Base-by-base conservation (phyloP, 2,888 invertebrate species). In the Adelognathus sp. region DNA sequence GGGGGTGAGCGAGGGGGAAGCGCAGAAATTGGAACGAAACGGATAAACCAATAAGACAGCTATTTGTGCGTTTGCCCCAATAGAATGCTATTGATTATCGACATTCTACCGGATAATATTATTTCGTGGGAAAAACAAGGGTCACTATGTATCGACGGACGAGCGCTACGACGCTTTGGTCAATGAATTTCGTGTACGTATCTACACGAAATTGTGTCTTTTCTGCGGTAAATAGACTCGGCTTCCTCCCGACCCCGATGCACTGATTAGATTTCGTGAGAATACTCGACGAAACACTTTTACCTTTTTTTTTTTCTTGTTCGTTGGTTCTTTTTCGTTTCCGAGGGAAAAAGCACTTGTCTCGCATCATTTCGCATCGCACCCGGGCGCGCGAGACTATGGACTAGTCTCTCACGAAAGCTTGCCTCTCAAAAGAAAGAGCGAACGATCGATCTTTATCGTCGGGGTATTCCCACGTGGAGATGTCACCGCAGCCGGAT, bases 31-130 rank as follows among this genome's bases (percentile, higher is more conserved):
- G 78, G 69, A 81, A 60, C 41, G 83, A 84, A 82, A 79, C 82
- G 86, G 84, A 86, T 89, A 89, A 89, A 84, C 84, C 87, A 88
- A 89, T 89, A 88, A 88, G 85, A 84, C 83, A 79, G 81, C 82
- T 82, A 83, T 87, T 85, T 86, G 84, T 81, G 80, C 82, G 61
- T 50, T 64, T 69, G 44, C 29, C 41, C 54, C 58, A n/a, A 50
- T 56, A 31, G 60, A 18, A 63, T 50, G 56, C 72, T 70, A 81
- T 77, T 83, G 79, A 83, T 81, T 81, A 81, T 80, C 75, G 56
- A 77, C 72, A 67, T 73, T 56, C 71, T 61, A 56, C 27, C 33
- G 58, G 61, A 71, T 72, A 75, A 75, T 60, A 36, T 24, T 69
- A 67, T 72, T 79, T 72, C 21, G 50, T 11, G 21, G 29, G n/a